Base-by-base conservation (phyloP, 2,797 vertebrate species). In the Takifugu ocellatus region DNA sequence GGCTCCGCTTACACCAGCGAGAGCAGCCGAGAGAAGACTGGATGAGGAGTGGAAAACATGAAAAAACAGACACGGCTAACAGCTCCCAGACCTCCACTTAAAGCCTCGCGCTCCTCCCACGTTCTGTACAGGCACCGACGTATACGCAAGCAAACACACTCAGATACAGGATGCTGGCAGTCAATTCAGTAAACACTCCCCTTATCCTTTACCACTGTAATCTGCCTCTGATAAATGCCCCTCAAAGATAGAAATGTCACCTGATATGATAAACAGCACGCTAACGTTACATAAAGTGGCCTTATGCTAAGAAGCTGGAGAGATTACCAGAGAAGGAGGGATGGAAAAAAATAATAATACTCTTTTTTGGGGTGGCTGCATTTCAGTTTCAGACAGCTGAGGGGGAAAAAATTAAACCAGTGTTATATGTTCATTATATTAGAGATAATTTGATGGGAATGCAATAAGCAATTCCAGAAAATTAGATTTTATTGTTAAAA, bases 161-260 rank as follows among this genome's bases (percentile, higher is more conserved):
- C 73, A 79, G 67, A 78, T 63, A 75, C 74, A 79, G 78, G 70
- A 87, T 82, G 82, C 86, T 89, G 91, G 88, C 90, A 91, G 88
- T 84, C 81, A 84, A 86, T 86, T 90, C 90, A 88, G 87, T 90
- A 89, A 86, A 88, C 89, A 90, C 88, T 87, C 84, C 77, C 69
- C 82, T 91, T 88, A 87, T 88, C 84, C 85, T 81, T 84, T 82
- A 87, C 76, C 72, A 84, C 84, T 89, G 81, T 88, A 88, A 90
- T 89, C 88, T 89, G 84, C 84, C 80, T 83, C 87, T 88, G 90
- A 92, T 91, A 91, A 91, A 91, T 84, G 83, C 89, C 79, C 77
- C 87, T 90, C 85, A 87, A 86, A 89, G 88, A 90, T 88, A 88
- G 83, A 87, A 88, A 88, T 86, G 90, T 89, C 89, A 91, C 87